Evolutionary conservation across 2,888 invertebrate genomes (phyloP).

Genomic region (Sarcophaga subvicina): DNA sequence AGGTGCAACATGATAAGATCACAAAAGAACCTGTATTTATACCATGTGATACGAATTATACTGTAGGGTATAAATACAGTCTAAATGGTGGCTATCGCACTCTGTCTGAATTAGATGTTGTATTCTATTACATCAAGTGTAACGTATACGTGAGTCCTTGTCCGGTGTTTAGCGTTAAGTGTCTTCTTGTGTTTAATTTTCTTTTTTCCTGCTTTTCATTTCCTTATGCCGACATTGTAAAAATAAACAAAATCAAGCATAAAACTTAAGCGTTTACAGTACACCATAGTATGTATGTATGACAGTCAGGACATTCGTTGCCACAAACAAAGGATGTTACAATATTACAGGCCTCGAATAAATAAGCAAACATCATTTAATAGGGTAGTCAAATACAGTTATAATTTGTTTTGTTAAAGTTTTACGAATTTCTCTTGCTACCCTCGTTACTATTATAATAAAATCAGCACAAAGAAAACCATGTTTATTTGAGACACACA

Average conservation of each 20-base stretch:
- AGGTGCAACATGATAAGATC: too few species aligned
- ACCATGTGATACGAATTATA: too few species aligned
- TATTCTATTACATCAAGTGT: slow-evolving; percentile 20
- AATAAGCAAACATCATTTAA: background rate
- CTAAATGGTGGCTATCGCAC: background rate
- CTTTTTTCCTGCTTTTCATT: background rate
- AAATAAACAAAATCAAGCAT: slow-evolving; percentile 16
- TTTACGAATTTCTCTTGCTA: background rate
- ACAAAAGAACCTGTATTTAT: too few species aligned
- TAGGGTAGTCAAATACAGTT: background rate
- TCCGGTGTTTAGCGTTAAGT: slow-evolving; percentile 40
- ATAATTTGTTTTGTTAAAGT: background rate
- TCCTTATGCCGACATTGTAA: slow-evolving; percentile 15
- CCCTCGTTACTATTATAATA: background rate
- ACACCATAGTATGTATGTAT: background rate
- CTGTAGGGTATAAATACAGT: background rate
- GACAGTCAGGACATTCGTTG: background rate
- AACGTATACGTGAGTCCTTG: slow-evolving; percentile 41
- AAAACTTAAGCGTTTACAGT: background rate
- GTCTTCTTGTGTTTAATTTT: slow-evolving; percentile 45
- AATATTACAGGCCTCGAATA: too few species aligned
- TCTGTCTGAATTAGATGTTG: slow-evolving; percentile 10
- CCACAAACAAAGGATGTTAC: background rate
- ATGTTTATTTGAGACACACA: background rate
- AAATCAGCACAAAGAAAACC: background rate